A percentile compares a stretch with the other conserved stretches of the same genome.
Conservation (phyloP, 2,797 vertebrate species). For the Phalanger gymnotis region DNA sequence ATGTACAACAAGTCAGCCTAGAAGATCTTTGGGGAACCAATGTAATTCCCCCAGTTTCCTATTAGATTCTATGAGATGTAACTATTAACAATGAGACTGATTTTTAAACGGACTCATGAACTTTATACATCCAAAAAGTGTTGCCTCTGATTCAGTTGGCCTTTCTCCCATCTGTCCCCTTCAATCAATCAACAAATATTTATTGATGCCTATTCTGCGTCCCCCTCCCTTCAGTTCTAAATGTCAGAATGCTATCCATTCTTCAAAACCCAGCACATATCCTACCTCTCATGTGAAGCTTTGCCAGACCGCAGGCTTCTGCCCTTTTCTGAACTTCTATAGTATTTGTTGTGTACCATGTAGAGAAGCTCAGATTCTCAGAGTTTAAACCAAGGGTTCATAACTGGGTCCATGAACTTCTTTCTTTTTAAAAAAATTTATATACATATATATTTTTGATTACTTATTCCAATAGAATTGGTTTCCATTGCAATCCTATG, state of each 20-base stretch:
- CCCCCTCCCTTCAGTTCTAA: background rate
- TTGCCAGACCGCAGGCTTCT: background rate
- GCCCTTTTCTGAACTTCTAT: background rate
- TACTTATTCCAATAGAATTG: background rate
- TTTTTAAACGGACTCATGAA: background rate
- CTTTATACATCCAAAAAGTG: background rate
- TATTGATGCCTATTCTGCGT: background rate
- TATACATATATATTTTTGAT: background rate
- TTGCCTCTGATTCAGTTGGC: background rate
- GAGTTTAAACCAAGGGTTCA: background rate
- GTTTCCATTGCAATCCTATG: background rate
- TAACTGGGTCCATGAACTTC: background rate
- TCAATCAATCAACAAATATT: slow-evolving; percentile 2
- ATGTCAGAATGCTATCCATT: slow-evolving; percentile 2
- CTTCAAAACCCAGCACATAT: background rate
- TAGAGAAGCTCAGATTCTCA: background rate
- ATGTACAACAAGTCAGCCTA: background rate
- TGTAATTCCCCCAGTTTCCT: background rate
- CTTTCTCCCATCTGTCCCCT: background rate
- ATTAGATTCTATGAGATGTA: background rate
- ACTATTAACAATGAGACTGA: background rate
- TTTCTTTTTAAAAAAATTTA: background rate
- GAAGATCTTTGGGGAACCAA: background rate
- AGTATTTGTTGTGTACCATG: background rate
- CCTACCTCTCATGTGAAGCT: background rate